phyloP scores from a whole-genome alignment of 2,113 vertebrate species.

The Ammodramus savannarum region DNA sequence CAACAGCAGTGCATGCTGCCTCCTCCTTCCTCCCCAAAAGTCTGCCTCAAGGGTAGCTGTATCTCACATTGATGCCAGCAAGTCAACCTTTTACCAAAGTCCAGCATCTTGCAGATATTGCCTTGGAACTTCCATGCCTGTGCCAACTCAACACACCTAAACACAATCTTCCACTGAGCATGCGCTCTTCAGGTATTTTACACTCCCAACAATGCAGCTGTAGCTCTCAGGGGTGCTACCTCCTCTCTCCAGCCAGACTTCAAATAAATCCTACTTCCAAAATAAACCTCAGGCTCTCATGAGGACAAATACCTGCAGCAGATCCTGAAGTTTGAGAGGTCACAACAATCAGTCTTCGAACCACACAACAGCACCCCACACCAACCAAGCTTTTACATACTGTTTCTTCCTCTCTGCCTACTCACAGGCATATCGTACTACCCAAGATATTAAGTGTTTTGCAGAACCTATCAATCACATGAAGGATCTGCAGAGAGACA shows the following conservation, averaged over 20 bases:
- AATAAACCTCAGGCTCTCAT: not conserved
- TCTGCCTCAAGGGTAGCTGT: not conserved
- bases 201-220: not conserved
- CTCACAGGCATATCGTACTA: not conserved
- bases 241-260: not conserved
- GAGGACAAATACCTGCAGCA: not conserved
- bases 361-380: not conserved
- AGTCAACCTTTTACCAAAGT: not conserved
- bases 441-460: not conserved
- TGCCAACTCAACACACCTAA: not conserved
- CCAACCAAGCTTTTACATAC: not conserved
- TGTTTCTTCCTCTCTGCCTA: not conserved
- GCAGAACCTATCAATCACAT: not conserved
- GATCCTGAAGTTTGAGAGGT: not conserved
- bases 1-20: not conserved
- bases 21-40: not conserved
- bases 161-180: not conserved
- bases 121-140: not conserved
- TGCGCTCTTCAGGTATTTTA: not conserved
- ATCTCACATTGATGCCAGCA: not conserved
- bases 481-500: not conserved
- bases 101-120: not conserved
- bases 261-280: not conserved
- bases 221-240: not conserved
- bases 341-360: not conserved